phyloP scores from a whole-genome alignment of 2,888 invertebrate genomes.

The Drosophila phalerata region DNA sequence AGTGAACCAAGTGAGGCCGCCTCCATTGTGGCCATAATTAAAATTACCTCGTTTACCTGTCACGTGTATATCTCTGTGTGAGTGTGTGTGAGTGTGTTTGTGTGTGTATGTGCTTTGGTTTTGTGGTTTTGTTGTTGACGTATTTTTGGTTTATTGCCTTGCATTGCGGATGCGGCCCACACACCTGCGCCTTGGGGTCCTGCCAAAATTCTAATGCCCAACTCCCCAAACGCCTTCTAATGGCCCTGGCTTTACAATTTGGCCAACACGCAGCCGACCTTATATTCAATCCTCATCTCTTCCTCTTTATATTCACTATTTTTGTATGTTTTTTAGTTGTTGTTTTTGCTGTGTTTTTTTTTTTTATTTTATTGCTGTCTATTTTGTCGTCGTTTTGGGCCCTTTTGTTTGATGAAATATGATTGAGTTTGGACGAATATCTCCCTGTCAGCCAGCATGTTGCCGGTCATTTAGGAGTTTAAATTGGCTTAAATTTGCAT shows the following conservation, averaged over 20 bases:
- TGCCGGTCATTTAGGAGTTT: conserved; percentile 27
- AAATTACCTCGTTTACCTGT: conserved; percentile 78
- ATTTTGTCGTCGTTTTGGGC: conserved; percentile 47
- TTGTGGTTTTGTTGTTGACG: conserved; percentile 75
- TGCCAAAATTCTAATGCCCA: conserved; percentile 62
- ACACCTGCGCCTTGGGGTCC: conserved; percentile 44
- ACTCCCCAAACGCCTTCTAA: conserved; percentile 38
- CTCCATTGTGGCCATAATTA: conserved; percentile 75
- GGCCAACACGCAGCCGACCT: conserved; percentile 32
- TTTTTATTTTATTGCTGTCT: conserved; percentile 65
- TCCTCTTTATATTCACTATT: not conserved
- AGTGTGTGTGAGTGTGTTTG: conserved; percentile 4
- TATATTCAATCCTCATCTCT: conserved; percentile 5
- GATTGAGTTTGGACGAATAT: conserved; percentile 58
- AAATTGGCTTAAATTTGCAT: conserved; percentile 20
- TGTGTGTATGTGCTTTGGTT: conserved; percentile 46
- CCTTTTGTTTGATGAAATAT: conserved; percentile 73
- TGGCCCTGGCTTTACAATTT: conserved; percentile 25
- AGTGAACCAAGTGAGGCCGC: conserved; percentile 38
- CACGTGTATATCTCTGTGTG: conserved; percentile 33
- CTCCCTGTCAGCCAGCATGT: conserved; percentile 2
- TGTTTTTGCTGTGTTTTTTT: conserved; percentile 21
- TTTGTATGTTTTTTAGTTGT: conserved; percentile 21
- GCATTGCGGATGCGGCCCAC: conserved; percentile 72
- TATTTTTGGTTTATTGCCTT: conserved; percentile 79